Conservation (phyloP, 2,888 invertebrate genomes). For the Drosophila barbarae region DNA sequence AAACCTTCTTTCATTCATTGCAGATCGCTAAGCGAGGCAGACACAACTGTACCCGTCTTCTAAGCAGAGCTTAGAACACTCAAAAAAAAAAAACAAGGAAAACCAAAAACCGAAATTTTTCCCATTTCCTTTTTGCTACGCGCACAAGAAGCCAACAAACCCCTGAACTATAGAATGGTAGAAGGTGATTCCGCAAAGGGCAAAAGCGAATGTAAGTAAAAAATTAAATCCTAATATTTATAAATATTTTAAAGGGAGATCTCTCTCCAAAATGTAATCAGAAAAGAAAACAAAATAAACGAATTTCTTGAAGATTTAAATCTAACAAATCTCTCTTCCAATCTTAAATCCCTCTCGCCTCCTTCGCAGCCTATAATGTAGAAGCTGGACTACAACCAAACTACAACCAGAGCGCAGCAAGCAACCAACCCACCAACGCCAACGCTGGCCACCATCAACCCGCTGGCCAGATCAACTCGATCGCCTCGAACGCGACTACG, state of each 20-base stretch:
- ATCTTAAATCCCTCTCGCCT: background rate
- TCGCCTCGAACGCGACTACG: conserved; percentile 39
- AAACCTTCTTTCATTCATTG: conserved; percentile 32
- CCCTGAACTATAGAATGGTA: conserved; percentile 91
- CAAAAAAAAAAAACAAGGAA: conserved; percentile 1
- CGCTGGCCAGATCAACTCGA: conserved; percentile 31
- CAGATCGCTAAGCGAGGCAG: conserved; percentile 67
- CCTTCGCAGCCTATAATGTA: conserved; percentile 89
- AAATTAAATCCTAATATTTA: too few species aligned
- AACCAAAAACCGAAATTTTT: conserved; percentile 26
- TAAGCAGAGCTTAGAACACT: conserved; percentile 38
- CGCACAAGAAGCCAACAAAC: conserved; percentile 75
- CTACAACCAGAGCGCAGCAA: conserved; percentile 84
- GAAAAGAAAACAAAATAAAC: too few species aligned
- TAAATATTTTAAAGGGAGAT: too few species aligned
- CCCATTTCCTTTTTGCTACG: conserved; percentile 65
- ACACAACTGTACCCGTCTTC: conserved; percentile 50
- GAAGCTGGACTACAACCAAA: conserved; percentile 89
- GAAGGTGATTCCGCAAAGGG: conserved; percentile 91
- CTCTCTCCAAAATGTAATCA: too few species aligned
- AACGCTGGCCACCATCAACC: conserved; percentile 78
- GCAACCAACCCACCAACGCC: conserved; percentile 39
- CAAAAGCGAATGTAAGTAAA: conserved; percentile 86
- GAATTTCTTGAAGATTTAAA: too few species aligned
- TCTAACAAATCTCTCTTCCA: background rate